These are phyloP conservation scores for Coregonus clupeaformis DNA, from an alignment of 2,113 vertebrate genomes.

Conservation along the genomic window DNA sequence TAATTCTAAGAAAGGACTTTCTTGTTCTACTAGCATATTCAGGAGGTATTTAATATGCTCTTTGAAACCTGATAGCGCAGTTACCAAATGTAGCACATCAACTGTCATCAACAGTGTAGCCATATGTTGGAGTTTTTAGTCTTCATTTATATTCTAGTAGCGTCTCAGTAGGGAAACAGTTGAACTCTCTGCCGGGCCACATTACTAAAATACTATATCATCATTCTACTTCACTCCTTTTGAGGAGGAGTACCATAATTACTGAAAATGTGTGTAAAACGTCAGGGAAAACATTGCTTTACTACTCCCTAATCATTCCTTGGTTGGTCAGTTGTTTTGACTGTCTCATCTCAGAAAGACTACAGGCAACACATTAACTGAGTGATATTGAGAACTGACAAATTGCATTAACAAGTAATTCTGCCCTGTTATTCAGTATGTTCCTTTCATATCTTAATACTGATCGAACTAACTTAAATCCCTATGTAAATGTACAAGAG, in stretches of 20 bases:
- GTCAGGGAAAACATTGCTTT: background rate
- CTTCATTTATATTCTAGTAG: constrained; percentile 62
- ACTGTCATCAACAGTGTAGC: constrained; percentile 60
- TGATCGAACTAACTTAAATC: too few species aligned
- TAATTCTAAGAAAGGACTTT: constrained; percentile 18
- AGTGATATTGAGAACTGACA: background rate
- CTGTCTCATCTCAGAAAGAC: background rate
- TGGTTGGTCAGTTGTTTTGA: background rate
- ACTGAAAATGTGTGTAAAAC: constrained; percentile 1
- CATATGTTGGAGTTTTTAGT: constrained; percentile 62
- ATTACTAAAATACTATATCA: background rate
- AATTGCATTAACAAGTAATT: background rate
- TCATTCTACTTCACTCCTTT: background rate
- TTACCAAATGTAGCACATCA: constrained; percentile 59
- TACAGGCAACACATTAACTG: background rate
- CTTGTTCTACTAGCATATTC: constrained; percentile 23
- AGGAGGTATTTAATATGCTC: constrained; percentile 56
- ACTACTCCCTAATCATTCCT: background rate
- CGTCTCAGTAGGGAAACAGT: constrained; percentile 50
- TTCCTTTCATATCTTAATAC: background rate
- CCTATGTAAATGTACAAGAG: too few species aligned
- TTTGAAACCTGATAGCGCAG: constrained; percentile 56
- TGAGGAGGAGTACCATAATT: constrained; percentile 12
- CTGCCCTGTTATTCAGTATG: background rate
- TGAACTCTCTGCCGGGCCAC: constrained; percentile 31